phyloP scores from a whole-genome alignment of 2,113 vertebrate species.

The Melanerpes aurifrons region DNA sequence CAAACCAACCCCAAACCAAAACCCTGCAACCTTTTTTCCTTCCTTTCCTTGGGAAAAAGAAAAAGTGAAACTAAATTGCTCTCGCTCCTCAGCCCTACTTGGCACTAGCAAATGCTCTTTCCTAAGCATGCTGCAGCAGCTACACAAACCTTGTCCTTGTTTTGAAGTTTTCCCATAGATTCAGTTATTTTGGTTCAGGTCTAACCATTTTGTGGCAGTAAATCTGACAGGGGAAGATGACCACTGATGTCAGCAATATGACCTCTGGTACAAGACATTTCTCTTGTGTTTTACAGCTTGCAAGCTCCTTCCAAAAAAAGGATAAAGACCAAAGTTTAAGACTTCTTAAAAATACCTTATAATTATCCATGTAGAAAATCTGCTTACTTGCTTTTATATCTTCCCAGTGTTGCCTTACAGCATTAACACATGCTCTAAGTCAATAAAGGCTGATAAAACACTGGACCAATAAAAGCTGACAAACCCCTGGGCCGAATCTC shows the following conservation, averaged over 20 bases:
- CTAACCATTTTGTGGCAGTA: not conserved
- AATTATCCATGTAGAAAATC: rapidly evolving
- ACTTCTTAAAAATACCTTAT: not conserved
- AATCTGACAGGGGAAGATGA: not conserved
- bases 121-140: not conserved
- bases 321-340: not conserved
- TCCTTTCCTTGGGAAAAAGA: slow-evolving; percentile 8
- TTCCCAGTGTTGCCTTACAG: not conserved
- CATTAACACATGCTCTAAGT: rapidly evolving
- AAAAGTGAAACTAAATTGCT: slow-evolving; percentile 61
- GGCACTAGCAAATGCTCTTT: not conserved
- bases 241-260: not conserved
- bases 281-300: not conserved
- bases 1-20: too few relatives aligned
- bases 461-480: not conserved
- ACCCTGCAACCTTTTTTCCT: not conserved
- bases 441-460: not conserved
- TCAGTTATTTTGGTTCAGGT: not conserved
- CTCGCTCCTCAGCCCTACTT: slow-evolving; percentile 10
- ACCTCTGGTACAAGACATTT: not conserved
- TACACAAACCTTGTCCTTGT: not conserved
- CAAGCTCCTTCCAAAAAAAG: not conserved
- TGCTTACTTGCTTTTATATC: not conserved
- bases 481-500: not conserved
- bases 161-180: not conserved